Evolutionary conservation across 2,797 vertebrate genomes (phyloP).

Genomic region (Passerculus sandwichensis): DNA sequence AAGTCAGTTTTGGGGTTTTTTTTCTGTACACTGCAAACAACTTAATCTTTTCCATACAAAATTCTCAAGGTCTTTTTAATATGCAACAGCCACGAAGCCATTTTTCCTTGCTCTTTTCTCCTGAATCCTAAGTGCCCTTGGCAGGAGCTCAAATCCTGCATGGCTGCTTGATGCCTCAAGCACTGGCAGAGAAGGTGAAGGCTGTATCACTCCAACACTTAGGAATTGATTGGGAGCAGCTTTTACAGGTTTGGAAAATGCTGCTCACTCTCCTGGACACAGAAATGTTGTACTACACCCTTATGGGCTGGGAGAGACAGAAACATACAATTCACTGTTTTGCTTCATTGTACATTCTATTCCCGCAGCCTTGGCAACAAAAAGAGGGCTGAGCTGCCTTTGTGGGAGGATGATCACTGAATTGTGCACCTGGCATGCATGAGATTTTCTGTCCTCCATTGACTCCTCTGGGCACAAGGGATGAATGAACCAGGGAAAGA

Average conservation of each 20-base stretch:
- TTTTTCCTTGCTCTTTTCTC: slow-evolving; percentile 42
- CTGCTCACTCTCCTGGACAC: not conserved
- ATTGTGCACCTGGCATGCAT: slow-evolving; percentile 27
- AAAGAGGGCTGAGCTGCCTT: not conserved
- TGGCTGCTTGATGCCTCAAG: not conserved
- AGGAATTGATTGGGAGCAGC: slow-evolving; percentile 32
- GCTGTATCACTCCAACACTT: slow-evolving; percentile 57
- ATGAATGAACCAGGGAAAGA: slow-evolving; percentile 2
- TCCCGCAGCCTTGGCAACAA: slow-evolving; percentile 12
- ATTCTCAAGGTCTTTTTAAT: slow-evolving; percentile 33
- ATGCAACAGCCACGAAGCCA: slow-evolving; percentile 9
- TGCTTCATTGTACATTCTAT: not conserved
- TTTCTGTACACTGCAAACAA: not conserved
- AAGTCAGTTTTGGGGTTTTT: not conserved
- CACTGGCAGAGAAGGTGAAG: slow-evolving; percentile 52
- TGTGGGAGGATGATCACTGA: slow-evolving; percentile 21
- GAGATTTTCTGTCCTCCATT: slow-evolving; percentile 24
- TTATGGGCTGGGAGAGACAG: not conserved
- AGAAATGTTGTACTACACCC: not conserved
- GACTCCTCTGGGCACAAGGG: slow-evolving; percentile 40
- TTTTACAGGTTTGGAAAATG: slow-evolving; percentile 42
- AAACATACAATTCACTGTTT: not conserved
- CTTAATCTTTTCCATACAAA: not conserved
- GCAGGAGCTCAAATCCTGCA: slow-evolving; percentile 15
- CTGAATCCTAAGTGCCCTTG: slow-evolving; percentile 17